These are phyloP conservation scores for Carcina quercana DNA, from an alignment of 2,888 invertebrate genomes.

Conservation along the genomic window DNA sequence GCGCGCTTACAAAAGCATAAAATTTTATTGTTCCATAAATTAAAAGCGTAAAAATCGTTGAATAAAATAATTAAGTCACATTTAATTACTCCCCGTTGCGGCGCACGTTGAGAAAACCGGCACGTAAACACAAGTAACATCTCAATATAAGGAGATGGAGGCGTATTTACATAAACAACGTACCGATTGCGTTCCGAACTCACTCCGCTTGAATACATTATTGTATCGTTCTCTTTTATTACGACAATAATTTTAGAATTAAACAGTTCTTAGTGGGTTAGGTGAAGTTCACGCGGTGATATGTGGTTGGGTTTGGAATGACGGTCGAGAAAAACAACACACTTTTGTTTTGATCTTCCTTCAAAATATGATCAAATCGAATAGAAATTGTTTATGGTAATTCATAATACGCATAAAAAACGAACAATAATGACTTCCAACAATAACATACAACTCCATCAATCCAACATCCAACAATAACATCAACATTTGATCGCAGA, in stretches of 20 bases:
- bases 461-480: no score
- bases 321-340: no score
- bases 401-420: no score
- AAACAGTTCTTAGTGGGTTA: constrained; percentile 39
- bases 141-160: constrained; percentile 36
- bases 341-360: no score
- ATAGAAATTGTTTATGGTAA: no score
- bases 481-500: no score
- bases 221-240: constrained; percentile 51
- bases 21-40: constrained; percentile 10
- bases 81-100: constrained; percentile 30
- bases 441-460: no score
- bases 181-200: constrained; percentile 46
- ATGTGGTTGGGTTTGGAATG: no score
- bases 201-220: constrained; percentile 61
- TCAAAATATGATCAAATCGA: no score
- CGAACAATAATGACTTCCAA: no score
- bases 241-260: constrained; percentile 57
- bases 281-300: no score
- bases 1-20: constrained; percentile 8
- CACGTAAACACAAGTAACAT: constrained; percentile 52
- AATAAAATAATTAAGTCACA: constrained; percentile 43
- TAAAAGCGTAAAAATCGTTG: constrained; percentile 14
- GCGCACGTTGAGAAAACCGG: constrained; percentile 29
- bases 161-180: constrained; percentile 64